phyloP scores from a whole-genome alignment of 2,797 vertebrate genomes.

The Ctenopoma multispine region DNA sequence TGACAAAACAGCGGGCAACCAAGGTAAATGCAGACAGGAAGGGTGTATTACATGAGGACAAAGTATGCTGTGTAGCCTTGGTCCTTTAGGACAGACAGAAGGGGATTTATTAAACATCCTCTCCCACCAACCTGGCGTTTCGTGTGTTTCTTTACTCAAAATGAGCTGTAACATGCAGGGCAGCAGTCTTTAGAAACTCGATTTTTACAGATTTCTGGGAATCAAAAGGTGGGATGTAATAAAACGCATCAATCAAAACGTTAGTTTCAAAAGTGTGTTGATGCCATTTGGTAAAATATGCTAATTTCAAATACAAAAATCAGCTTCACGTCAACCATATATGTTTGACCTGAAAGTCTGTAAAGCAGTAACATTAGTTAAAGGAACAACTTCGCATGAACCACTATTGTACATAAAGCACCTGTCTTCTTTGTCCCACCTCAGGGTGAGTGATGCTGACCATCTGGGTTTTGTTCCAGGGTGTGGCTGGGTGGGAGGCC shows the following conservation, averaged over 20 bases:
- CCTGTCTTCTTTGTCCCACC: slow-evolving; percentile 42
- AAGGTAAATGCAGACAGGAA: slow-evolving; percentile 69
- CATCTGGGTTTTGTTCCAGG: slow-evolving; percentile 58
- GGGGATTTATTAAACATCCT: slow-evolving; percentile 28
- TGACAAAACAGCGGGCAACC: slow-evolving; percentile 63
- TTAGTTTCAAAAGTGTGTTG: background rate
- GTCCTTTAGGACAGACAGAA: slow-evolving; percentile 25
- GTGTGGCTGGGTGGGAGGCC: slow-evolving; percentile 33
- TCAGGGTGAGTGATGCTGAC: slow-evolving; percentile 55
- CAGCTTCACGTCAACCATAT: background rate
- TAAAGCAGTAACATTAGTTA: background rate
- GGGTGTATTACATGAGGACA: slow-evolving; percentile 57
- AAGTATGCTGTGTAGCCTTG: slow-evolving; percentile 35
- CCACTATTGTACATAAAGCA: slow-evolving; percentile 12
- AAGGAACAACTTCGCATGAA: background rate
- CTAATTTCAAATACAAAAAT: background rate
- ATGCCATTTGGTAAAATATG: background rate
- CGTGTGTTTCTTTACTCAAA: slow-evolving; percentile 16
- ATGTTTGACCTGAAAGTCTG: background rate
- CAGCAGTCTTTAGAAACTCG: background rate
- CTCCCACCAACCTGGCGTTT: slow-evolving; percentile 14
- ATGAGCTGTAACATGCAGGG: background rate
- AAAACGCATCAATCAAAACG: background rate
- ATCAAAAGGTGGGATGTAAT: background rate
- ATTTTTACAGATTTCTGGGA: background rate